phyloP scores from a whole-genome alignment of 2,888 invertebrate species.

The Agriotes lineatus region DNA sequence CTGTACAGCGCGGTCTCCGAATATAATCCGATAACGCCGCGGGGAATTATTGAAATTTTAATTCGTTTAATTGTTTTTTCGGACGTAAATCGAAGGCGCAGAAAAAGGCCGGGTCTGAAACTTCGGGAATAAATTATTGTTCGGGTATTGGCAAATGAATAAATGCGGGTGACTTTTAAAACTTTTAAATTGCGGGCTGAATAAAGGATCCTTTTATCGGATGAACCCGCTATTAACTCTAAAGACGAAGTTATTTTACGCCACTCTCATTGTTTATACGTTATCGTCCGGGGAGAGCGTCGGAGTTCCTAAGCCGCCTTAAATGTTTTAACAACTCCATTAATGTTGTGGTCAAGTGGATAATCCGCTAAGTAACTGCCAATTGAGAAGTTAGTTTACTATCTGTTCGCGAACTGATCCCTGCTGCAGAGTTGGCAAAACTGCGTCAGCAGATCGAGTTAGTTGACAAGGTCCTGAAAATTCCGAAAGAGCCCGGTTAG shows the following conservation, averaged over 20 bases:
- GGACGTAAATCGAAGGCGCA: slow-evolving; percentile 25
- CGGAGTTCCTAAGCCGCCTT: slow-evolving; percentile 43
- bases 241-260: slow-evolving; percentile 27
- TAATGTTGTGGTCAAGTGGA: slow-evolving; percentile 49
- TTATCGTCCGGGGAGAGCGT: slow-evolving; percentile 22
- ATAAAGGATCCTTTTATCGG: slow-evolving; percentile 33
- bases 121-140: slow-evolving; percentile 44
- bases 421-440: slow-evolving; percentile 32
- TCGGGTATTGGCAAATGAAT: slow-evolving; percentile 41
- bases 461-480: slow-evolving; percentile 27
- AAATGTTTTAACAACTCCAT: slow-evolving; percentile 45
- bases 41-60: slow-evolving; percentile 39
- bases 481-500: slow-evolving; percentile 2
- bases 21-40: slow-evolving; percentile 38
- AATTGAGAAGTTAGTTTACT: slow-evolving; percentile 47
- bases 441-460: slow-evolving; percentile 31
- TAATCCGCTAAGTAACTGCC: slow-evolving; percentile 51
- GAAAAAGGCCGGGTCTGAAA: slow-evolving; percentile 31
- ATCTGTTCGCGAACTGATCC: slow-evolving; percentile 35
- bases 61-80: slow-evolving; percentile 41
- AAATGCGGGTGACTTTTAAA: slow-evolving; percentile 39
- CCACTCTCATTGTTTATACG: slow-evolving; percentile 34
- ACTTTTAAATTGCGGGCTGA: slow-evolving; percentile 41
- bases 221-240: slow-evolving; percentile 35
- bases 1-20: slow-evolving; percentile 25